Evolutionary conservation across 2,113 vertebrate species (phyloP).

Genomic region (Onychorhynchus coronatus): DNA sequence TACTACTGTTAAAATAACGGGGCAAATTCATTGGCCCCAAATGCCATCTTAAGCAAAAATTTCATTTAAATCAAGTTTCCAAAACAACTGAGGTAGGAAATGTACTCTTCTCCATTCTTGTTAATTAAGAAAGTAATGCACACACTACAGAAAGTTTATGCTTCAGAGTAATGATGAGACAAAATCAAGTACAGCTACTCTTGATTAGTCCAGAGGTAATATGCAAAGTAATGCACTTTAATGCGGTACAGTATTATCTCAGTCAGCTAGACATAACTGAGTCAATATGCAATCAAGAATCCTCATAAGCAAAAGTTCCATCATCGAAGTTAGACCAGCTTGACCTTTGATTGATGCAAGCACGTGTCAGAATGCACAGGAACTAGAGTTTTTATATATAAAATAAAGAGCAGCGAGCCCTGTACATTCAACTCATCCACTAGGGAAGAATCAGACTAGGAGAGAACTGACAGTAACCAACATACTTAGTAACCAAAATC

Average conservation of each 20-base stretch:
- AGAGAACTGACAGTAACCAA: not conserved
- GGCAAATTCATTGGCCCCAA: not conserved
- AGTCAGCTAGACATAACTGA: constrained; percentile 38
- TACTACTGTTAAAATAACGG: not conserved
- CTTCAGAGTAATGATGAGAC: not conserved
- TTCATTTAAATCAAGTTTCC: not conserved
- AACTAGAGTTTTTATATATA: not conserved
- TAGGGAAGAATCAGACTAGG: not conserved
- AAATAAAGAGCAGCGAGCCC: not conserved
- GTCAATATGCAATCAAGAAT: constrained; percentile 9
- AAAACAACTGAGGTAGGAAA: not conserved
- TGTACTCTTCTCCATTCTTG: not conserved
- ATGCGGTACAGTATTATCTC: not conserved
- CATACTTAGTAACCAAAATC: not conserved
- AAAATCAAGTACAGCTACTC: not conserved
- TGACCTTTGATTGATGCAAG: not conserved
- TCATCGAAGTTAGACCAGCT: not conserved
- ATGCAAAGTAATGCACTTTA: constrained; percentile 3
- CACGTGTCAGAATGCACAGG: not conserved
- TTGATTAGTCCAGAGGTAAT: constrained; percentile 1
- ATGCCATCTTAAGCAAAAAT: not conserved
- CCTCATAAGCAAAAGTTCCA: not conserved
- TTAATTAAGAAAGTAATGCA: not conserved
- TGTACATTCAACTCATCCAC: not conserved
- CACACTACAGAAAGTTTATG: not conserved